These are phyloP conservation scores for Sipha flava DNA, from an alignment of 1,140 invertebrate genomes.

Conservation along the genomic window DNA sequence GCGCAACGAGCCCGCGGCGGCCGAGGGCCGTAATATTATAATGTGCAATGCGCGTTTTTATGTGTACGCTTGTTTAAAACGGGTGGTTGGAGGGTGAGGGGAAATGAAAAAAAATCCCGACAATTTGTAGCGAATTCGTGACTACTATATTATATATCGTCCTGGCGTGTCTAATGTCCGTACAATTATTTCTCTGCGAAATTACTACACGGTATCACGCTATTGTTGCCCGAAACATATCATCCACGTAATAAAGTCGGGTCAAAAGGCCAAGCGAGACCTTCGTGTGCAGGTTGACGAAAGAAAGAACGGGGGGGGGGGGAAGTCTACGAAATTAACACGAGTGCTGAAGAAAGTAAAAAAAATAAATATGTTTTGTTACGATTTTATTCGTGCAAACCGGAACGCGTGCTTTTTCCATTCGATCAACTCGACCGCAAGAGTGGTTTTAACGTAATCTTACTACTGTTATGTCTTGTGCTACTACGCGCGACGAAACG, in stretches of 20 bases:
- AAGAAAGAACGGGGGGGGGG: neutral
- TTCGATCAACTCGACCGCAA: no score
- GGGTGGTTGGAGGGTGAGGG: no score
- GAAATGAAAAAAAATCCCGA: neutral
- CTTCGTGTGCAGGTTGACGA: neutral
- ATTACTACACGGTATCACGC: slow-evolving; percentile 14
- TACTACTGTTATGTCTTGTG: no score
- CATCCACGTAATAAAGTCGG: neutral
- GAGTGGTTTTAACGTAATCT: no score
- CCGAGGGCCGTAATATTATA: neutral
- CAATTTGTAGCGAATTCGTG: slow-evolving; percentile 1
- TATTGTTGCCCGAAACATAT: neutral
- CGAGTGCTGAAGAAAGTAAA: no score
- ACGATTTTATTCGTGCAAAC: no score
- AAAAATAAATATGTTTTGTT: no score
- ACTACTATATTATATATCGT: slow-evolving; percentile 3
- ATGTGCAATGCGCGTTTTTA: neutral
- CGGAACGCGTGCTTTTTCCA: no score
- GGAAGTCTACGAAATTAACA: neutral
- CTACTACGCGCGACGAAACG: no score
- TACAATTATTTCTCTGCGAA: slow-evolving; percentile 18
- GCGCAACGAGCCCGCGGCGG: no score
- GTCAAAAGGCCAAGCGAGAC: slow-evolving; percentile 23
- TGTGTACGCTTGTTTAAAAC: neutral
- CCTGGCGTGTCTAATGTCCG: slow-evolving; percentile 21